Percentiles rank a stretch among this genome's conserved stretches.
phyloP scores from a whole-genome alignment of 1,140 invertebrate genomes.

The Pachyrhynchus sulphureomaculatus region DNA sequence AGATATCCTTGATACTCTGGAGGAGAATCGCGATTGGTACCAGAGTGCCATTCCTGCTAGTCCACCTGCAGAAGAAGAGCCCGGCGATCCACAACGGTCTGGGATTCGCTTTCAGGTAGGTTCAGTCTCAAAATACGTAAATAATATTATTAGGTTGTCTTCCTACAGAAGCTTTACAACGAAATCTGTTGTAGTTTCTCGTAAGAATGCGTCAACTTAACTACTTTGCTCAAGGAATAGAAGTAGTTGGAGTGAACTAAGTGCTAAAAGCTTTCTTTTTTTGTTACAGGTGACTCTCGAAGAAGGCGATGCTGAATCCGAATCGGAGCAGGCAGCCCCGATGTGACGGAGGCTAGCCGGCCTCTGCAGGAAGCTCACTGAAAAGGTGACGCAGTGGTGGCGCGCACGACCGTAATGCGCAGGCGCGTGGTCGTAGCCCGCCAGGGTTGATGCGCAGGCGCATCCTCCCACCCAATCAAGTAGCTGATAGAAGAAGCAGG shows the following conservation, averaged over 20 bases:
- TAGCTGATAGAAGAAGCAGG: conserved; percentile 27
- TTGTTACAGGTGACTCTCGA: conserved; percentile 75
- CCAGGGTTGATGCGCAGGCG: conserved; percentile 20
- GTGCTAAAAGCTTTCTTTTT: background rate
- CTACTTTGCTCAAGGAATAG: too few relatives aligned
- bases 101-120: conserved; percentile 60
- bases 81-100: conserved; percentile 39
- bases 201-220: background rate
- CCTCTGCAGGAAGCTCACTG: conserved; percentile 81
- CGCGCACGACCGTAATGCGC: conserved; percentile 64
- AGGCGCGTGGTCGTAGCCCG: conserved; percentile 47
- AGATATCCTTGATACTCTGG: conserved; percentile 94
- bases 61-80: conserved; percentile 61
- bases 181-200: too few relatives aligned
- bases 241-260: too few relatives aligned
- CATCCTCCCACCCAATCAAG: conserved; percentile 5
- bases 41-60: conserved; percentile 83
- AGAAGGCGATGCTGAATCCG: conserved; percentile 65
- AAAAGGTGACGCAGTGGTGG: conserved; percentile 81
- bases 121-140: background rate
- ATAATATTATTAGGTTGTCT: too few relatives aligned
- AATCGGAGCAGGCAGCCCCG: conserved; percentile 65
- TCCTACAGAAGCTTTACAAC: too few relatives aligned
- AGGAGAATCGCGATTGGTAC: conserved; percentile 98
- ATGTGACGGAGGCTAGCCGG: conserved; percentile 87